Base-by-base conservation (phyloP, 2,797 vertebrate species). In the Melopsittacus undulatus region DNA sequence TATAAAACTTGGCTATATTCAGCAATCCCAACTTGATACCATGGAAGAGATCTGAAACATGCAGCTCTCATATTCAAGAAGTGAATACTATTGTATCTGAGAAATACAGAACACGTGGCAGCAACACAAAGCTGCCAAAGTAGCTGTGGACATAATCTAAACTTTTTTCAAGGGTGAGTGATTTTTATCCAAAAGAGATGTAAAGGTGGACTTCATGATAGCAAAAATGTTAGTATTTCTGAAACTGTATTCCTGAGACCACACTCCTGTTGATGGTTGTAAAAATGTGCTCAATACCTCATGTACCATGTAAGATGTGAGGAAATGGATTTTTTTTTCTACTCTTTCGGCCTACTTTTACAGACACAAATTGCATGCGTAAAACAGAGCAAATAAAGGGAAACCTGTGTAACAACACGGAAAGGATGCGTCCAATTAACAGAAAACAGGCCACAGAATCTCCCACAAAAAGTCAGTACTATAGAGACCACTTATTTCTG, bases 381-480 rank as follows among this genome's bases (percentile, higher is more conserved):
- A 89, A 74, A 30, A 76, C 24, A 57, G 61, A 61, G 21, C n/a
- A 94, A 30, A 69, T 80, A 43, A 64, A 82, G 45, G 19, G n/a
- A 48, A 83, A 82, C n/a, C 80, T 75, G 85, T 80, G 83, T 66
- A 94, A 94, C 68, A 78, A 22, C 59, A 42, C 90, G 85, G 73
- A 95, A 93, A 94, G 87, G 85, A 89, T 78, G 76, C 18, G 56
- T 87, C 90, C 85, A 74, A 59, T 64, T 79, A 91, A 90, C 30
- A 90, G 30, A 79, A 83, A 83, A 51, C 40, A 79, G 83, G 64
- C 14, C 43, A 36, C 70, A 42, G 48, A n/a, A 59, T 80, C 54
- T 84, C 62, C 38, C 24, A 59, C 52, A 86, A 64, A 72, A 73
- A 2, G 7, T 51, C 70, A 81, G 15, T 59, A 30, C 30, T 5